Percentiles rank a stretch among this genome's conserved stretches.
Evolutionary conservation across 1,140 invertebrate species (phyloP).

Genomic region (Eumaeus atala): DNA sequence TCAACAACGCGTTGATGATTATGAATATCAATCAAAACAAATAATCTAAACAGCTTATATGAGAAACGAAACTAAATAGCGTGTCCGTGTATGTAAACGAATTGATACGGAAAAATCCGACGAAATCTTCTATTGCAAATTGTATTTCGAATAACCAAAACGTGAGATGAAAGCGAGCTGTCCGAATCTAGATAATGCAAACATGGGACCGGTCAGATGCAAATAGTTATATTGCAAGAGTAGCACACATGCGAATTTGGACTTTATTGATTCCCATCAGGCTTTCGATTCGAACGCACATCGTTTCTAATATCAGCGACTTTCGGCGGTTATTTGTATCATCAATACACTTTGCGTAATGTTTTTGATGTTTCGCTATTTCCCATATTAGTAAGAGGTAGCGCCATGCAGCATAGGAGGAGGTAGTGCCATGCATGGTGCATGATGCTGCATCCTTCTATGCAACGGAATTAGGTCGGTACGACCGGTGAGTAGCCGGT

Average conservation of each 20-base stretch:
- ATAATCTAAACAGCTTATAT: too few species aligned
- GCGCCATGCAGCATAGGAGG: too few species aligned
- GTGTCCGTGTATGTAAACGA: constrained; percentile 32
- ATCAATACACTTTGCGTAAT: constrained; percentile 14
- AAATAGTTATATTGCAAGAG: constrained; percentile 10
- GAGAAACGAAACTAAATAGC: constrained; percentile 27
- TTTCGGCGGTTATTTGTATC: constrained; percentile 1
- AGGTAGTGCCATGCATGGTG: too few species aligned
- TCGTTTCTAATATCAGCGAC: constrained; percentile 2
- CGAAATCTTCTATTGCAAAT: constrained; percentile 55
- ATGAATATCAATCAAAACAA: too few species aligned
- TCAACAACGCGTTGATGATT: too few species aligned
- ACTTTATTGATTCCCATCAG: neutral
- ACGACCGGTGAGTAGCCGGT: too few species aligned
- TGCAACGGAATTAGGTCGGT: too few species aligned
- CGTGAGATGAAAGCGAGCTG: constrained; percentile 53
- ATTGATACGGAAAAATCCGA: constrained; percentile 37
- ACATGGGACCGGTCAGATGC: constrained; percentile 24
- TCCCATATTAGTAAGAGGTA: neutral
- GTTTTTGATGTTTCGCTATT: constrained; percentile 14
- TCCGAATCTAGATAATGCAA: constrained; percentile 59
- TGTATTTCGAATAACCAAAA: constrained; percentile 63
- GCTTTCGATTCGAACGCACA: neutral
- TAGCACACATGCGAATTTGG: neutral
- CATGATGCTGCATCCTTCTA: too few species aligned